Conservation (phyloP, 2,888 invertebrate species). For the Gymnosoma rotundatum region DNA sequence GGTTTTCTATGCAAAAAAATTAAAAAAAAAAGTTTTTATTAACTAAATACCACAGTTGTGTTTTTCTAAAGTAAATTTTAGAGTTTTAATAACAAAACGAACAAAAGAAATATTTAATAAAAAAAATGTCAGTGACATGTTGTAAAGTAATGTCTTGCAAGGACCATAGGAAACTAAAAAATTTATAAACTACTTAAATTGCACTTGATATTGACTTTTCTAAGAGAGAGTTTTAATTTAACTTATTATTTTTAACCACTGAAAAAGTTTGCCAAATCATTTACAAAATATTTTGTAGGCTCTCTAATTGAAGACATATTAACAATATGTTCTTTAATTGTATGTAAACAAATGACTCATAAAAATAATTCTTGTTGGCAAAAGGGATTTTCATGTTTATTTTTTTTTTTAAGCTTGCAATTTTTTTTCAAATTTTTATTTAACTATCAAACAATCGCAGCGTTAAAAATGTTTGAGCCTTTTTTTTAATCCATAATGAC, state of each 20-base stretch:
- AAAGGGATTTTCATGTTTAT: constrained; percentile 29
- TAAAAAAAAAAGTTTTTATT: constrained; percentile 25
- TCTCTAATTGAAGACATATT: constrained; percentile 25
- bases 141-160: constrained; percentile 13
- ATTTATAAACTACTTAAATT: too few species aligned
- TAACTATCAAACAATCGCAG: constrained; percentile 63
- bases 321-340: constrained; percentile 78
- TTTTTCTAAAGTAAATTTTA: constrained; percentile 69
- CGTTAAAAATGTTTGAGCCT: constrained; percentile 51
- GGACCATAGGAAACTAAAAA: background rate
- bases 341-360: constrained; percentile 55
- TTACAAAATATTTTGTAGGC: background rate
- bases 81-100: constrained; percentile 40
- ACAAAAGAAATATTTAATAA: constrained; percentile 30
- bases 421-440: constrained; percentile 31
- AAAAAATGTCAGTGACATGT: constrained; percentile 34
- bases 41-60: constrained; percentile 63
- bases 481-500: constrained; percentile 71
- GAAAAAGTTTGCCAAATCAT: background rate
- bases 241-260: constrained; percentile 48
- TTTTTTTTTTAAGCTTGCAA: constrained; percentile 19
- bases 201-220: background rate
- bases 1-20: constrained; percentile 73
- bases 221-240: background rate
- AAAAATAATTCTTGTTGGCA: background rate